Evolutionary conservation across 2,797 vertebrate species (phyloP).

Genomic region (Phataginus tetradactyla): DNA sequence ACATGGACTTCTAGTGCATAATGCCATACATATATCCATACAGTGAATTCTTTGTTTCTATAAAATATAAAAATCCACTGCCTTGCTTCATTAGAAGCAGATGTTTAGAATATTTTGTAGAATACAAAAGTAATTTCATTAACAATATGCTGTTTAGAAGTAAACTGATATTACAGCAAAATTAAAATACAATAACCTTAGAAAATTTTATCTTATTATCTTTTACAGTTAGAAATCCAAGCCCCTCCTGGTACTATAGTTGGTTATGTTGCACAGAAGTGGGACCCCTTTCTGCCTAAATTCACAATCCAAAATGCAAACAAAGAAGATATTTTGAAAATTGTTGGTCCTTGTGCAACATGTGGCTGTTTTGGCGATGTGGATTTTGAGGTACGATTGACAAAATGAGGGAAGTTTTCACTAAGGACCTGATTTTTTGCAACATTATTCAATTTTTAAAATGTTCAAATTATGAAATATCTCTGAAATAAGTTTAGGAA

Average conservation of each 20-base stretch:
- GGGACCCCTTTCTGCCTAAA: conserved; percentile 89
- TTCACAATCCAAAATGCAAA: conserved; percentile 89
- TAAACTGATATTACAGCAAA: neutral
- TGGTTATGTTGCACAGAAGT: conserved; percentile 89
- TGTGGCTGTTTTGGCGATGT: conserved; percentile 90
- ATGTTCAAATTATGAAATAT: conserved; percentile 37
- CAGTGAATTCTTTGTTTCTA: neutral
- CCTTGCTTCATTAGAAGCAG: neutral
- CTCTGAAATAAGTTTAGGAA: conserved; percentile 37
- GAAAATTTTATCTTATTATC: conserved; percentile 52
- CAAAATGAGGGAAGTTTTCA: neutral
- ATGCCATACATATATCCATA: neutral
- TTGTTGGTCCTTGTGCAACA: conserved; percentile 87
- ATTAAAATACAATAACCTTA: neutral
- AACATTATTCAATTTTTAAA: conserved; percentile 4
- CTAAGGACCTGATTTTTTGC: conserved; percentile 5
- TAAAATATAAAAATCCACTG: neutral
- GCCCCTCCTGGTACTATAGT: conserved; percentile 88
- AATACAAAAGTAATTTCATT: neutral
- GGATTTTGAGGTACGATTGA: conserved; percentile 88
- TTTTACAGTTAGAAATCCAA: conserved; percentile 88
- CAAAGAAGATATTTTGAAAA: conserved; percentile 89
- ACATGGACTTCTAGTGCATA: neutral
- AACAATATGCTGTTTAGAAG: neutral
- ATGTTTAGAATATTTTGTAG: conserved; percentile 6